These are phyloP conservation scores for Novumbra hubbsi DNA, from an alignment of 2,797 vertebrate genomes.

Conservation along the genomic window DNA sequence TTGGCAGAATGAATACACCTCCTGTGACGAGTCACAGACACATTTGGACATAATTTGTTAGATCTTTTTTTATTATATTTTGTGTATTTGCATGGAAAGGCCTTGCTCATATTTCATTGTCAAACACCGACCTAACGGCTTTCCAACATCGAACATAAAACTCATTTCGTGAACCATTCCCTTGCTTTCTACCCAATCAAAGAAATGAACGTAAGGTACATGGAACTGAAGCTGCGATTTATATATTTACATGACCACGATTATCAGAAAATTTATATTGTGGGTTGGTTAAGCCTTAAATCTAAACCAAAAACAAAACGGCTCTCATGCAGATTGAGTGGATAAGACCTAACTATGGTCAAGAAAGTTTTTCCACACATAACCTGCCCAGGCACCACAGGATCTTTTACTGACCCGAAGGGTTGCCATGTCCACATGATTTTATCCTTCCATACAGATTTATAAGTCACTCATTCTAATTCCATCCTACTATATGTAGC, in stretches of 20 bases:
- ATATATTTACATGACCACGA: slow-evolving; percentile 4
- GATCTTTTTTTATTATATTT: slow-evolving; percentile 57
- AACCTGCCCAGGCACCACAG: neutral
- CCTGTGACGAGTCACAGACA: slow-evolving; percentile 4
- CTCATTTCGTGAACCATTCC: neutral
- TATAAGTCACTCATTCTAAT: neutral
- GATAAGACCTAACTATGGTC: slow-evolving; percentile 18
- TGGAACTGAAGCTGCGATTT: no score
- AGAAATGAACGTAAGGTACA: neutral
- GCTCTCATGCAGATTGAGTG: slow-evolving; percentile 16
- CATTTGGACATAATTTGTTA: slow-evolving; percentile 1
- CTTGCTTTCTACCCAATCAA: neutral
- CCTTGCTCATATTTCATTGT: slow-evolving; percentile 11
- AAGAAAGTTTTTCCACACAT: slow-evolving; percentile 11
- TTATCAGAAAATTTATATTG: slow-evolving; percentile 11
- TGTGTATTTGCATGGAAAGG: slow-evolving; percentile 27
- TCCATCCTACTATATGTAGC: neutral
- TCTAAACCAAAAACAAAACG: slow-evolving; percentile 12
- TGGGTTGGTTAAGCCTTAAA: neutral
- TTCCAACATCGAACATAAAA: no score
- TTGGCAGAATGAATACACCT: no score
- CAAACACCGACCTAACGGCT: no score
- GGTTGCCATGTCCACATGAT: slow-evolving; percentile 15
- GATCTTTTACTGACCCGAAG: neutral
- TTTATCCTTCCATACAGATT: neutral